Evolutionary conservation across 64 coral and sea anemone genomes (phyloP).

Genomic region (Astreopora myriophthalma): DNA sequence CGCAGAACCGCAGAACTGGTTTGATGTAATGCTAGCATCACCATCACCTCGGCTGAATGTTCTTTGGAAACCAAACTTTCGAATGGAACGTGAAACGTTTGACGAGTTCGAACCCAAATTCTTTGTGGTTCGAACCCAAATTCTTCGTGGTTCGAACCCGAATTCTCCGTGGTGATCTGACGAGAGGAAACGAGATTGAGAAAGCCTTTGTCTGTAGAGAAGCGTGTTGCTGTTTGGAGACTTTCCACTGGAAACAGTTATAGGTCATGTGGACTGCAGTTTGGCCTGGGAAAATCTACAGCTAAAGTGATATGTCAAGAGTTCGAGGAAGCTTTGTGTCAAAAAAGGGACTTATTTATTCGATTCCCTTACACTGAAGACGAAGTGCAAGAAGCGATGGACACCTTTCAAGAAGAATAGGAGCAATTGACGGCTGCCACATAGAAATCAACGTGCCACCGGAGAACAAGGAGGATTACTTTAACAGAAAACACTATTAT

Average conservation of each 20-base stretch:
- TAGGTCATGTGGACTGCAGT: too few relatives aligned
- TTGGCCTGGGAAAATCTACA: neutral
- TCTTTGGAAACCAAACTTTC: constrained; percentile 13
- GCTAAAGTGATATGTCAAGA: neutral
- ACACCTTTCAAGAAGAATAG: neutral
- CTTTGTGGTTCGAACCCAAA: neutral
- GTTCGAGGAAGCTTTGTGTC: neutral
- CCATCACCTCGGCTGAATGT: neutral
- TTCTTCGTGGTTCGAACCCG: neutral
- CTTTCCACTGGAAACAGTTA: too few relatives aligned
- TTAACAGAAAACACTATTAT: neutral
- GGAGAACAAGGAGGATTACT: neutral
- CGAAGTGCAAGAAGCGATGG: neutral
- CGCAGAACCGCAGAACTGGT: neutral
- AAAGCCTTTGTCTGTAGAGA: too few relatives aligned
- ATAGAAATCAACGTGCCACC: neutral
- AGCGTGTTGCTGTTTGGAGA: too few relatives aligned
- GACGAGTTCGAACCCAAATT: neutral
- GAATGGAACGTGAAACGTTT: constrained; percentile 11
- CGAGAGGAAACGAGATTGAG: too few relatives aligned
- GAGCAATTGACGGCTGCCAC: neutral
- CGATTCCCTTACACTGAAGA: neutral
- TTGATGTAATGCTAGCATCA: too few relatives aligned
- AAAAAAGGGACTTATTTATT: neutral
- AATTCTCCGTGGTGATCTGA: neutral